Conservation (phyloP, 2,888 invertebrate genomes). For the Steinernema carpocapsae region DNA sequence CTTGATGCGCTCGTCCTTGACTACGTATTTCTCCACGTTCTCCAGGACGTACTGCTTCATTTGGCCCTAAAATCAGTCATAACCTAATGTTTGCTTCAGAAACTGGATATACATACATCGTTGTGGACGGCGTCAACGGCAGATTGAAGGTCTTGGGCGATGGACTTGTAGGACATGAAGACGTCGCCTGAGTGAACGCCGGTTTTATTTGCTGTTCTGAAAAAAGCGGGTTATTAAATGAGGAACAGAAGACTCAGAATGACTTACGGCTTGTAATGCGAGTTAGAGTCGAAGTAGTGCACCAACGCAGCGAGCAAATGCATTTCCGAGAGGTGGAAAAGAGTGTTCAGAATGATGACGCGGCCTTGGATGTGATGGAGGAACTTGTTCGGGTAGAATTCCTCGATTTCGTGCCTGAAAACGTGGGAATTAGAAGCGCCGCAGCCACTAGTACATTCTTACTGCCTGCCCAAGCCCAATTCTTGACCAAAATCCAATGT, state of each 20-base stretch:
- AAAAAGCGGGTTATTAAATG: too few species aligned
- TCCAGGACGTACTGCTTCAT: constrained; percentile 87
- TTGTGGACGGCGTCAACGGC: constrained; percentile 84
- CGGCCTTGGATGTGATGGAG: constrained; percentile 89
- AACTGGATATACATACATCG: constrained; percentile 70
- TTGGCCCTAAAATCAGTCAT: constrained; percentile 75
- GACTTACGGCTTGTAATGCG: constrained; percentile 50
- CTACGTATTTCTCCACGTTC: constrained; percentile 85
- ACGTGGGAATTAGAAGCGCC: too few species aligned
- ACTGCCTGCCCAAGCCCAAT: too few species aligned
- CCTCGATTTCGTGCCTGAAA: constrained; percentile 88
- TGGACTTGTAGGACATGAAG: constrained; percentile 94
- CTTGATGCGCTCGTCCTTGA: constrained; percentile 82
- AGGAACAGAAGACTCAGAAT: background rate
- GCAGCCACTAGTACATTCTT: too few species aligned
- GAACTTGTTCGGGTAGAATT: constrained; percentile 96
- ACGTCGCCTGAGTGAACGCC: constrained; percentile 81
- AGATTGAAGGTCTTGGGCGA: constrained; percentile 93
- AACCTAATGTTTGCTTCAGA: too few species aligned
- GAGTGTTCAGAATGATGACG: constrained; percentile 89
- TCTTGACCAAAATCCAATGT: too few species aligned
- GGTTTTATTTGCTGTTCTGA: constrained; percentile 60
- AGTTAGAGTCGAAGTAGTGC: constrained; percentile 88
- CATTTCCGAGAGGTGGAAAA: constrained; percentile 96
- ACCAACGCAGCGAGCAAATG: constrained; percentile 93